Base-by-base conservation (phyloP, 1,140 invertebrate species). In the Formica selysi region DNA sequence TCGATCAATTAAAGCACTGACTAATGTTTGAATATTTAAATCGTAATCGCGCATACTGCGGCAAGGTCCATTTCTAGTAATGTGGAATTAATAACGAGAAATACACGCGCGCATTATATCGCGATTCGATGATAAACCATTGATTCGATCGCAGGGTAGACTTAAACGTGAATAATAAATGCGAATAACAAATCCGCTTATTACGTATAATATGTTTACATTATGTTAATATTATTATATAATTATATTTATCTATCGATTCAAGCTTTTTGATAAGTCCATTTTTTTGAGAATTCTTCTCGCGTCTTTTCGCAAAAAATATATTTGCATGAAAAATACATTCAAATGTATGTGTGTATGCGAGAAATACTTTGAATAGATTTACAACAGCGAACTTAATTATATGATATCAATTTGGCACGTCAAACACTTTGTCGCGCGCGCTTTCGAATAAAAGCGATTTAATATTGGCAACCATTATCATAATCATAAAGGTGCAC, bases 81-180 rank as follows among this genome's bases (percentile, higher is more conserved):
- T 80, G 83, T 65, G 54, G 62, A 88, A 88, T 88, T 89, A 86
- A 89, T 89, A 86, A 67, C 61, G 62, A n/a, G 54, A 22, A 81
- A 71, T 70, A 70, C 16, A n/a, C 22, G 16, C 6, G 29, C 16
- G 6, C 6, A 19, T 79, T 79, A 68, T 59, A 71, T 26, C 19
- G 48, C 36, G 51, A 44, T 70, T 70, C 22, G 41, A 81, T 81
- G 36, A 81, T 81, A 59, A 41, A 71, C 13, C 51, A 32, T 81
- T 59, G 32, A 70, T 80, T 44, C n/a, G 36, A 44, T 70, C 26
- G 51, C 26, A 44, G 22, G 8, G 8, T 68, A 57, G 32, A 71
- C 65, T 71, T 59, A 41, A 71, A 59, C 10, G 7, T 68, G 22
- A 80, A 68, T 80, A 80, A 80, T 68, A 57, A 68, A 68, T 68